phyloP scores from a whole-genome alignment of 2,113 vertebrate species.

The Lanius ludovicianus region DNA sequence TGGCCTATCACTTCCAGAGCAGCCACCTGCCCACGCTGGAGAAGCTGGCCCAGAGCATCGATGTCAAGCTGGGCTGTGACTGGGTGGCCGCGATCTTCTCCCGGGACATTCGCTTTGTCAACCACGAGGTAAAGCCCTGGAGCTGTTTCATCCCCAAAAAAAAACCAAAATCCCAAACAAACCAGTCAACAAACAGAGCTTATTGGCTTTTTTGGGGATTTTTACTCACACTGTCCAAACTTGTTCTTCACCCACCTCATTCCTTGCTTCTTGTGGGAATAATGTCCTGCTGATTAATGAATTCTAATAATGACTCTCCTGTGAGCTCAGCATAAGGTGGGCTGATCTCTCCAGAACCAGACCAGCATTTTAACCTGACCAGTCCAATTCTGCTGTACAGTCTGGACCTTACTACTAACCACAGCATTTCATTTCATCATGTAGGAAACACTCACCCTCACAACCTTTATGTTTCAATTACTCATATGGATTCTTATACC shows the following conservation, averaged over 20 bases:
- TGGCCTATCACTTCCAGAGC: slow-evolving; percentile 96
- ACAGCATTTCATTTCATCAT: not conserved
- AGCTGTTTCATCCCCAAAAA: not conserved
- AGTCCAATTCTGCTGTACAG: not conserved
- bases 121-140: slow-evolving; percentile 85
- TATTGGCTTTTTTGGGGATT: not conserved
- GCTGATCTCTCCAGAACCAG: not conserved
- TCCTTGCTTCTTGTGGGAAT: not conserved
- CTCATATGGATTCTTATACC: not conserved
- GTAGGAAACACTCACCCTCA: not conserved
- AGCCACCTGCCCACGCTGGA: slow-evolving; percentile 88
- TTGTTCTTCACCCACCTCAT: not conserved
- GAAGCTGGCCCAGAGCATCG: slow-evolving; percentile 89
- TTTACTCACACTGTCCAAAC: not conserved
- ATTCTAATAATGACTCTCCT: not conserved
- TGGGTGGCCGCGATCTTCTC: slow-evolving; percentile 94
- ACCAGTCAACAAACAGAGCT: not conserved
- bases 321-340: not conserved
- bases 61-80: slow-evolving; percentile 89
- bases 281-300: not conserved
- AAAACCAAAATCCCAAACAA: not conserved
- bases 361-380: not conserved
- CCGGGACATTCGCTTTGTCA: slow-evolving; percentile 94
- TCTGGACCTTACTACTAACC: not conserved
- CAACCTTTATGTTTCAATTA: not conserved